Evolutionary conservation across 2,113 vertebrate genomes (phyloP).

Genomic region (Uria aalge): DNA sequence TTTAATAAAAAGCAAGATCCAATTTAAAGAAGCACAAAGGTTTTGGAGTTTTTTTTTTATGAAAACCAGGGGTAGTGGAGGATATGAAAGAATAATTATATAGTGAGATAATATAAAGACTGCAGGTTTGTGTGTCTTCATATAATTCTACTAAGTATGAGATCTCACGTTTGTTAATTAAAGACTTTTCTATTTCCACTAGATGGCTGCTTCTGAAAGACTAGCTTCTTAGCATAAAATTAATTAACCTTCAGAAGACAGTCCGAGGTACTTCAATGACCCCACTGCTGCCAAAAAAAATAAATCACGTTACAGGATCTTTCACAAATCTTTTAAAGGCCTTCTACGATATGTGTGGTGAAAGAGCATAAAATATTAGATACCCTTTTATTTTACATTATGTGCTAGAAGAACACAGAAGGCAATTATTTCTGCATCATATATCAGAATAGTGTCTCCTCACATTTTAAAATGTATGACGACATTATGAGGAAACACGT

Average conservation of each 20-base stretch:
- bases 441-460: not conserved
- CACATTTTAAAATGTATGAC: not conserved
- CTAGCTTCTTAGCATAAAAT: slow-evolving; percentile 52
- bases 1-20: slow-evolving; percentile 13
- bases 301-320: not conserved
- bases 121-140: slow-evolving; percentile 3
- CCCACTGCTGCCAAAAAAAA: not conserved
- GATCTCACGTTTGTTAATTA: slow-evolving; percentile 44
- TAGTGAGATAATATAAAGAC: not conserved
- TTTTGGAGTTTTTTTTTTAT: not conserved
- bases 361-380: slow-evolving; percentile 11
- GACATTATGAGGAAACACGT: not conserved
- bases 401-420: not conserved
- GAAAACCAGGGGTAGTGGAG: not conserved
- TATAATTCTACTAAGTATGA: not conserved
- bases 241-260: slow-evolving; percentile 57
- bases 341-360: not conserved
- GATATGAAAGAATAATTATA: slow-evolving; percentile 11
- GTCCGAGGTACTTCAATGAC: not conserved
- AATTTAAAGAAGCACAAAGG: not conserved
- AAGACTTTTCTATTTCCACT: slow-evolving; percentile 31
- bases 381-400: not conserved
- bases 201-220: slow-evolving; percentile 23
- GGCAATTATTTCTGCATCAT: not conserved
- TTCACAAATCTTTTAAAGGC: slow-evolving; percentile 1